A percentile compares a stretch with the other conserved stretches of the same genome.
phyloP scores from a whole-genome alignment of 2,797 vertebrate genomes.

The Acropternis orthonyx region DNA sequence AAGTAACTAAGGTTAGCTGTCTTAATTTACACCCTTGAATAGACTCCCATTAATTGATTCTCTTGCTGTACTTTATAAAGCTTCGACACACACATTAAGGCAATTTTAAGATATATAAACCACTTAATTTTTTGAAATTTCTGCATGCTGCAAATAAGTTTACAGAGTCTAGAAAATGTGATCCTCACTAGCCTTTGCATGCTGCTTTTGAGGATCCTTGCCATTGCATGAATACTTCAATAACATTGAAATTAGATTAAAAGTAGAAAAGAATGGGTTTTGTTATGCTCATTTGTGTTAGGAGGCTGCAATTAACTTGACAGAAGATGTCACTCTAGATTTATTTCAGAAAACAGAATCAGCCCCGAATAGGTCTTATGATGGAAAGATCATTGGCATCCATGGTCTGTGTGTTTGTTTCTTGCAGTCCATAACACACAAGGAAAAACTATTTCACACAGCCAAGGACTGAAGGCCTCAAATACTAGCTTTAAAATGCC shows the following conservation, averaged over 20 bases:
- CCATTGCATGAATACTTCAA: neutral
- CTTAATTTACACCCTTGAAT: neutral
- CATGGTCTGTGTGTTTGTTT: neutral
- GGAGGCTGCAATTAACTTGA: neutral
- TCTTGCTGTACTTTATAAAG: neutral
- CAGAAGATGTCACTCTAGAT: neutral
- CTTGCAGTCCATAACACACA: neutral
- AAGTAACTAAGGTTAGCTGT: neutral
- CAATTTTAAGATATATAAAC: neutral
- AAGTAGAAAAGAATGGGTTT: neutral
- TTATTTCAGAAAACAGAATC: neutral
- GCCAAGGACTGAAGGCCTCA: neutral
- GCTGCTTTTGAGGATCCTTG: neutral
- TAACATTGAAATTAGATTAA: neutral
- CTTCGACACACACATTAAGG: fast-evolving
- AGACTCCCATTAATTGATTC: neutral
- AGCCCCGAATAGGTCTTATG: neutral
- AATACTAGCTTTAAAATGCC: neutral
- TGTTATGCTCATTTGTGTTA: neutral
- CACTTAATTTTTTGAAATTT: neutral
- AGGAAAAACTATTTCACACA: neutral
- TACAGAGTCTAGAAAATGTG: neutral
- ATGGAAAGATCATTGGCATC: neutral
- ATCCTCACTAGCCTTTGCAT: neutral
- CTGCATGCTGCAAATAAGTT: neutral